Base-by-base conservation (phyloP, 2,888 invertebrate species). In the Netelia virgata region DNA sequence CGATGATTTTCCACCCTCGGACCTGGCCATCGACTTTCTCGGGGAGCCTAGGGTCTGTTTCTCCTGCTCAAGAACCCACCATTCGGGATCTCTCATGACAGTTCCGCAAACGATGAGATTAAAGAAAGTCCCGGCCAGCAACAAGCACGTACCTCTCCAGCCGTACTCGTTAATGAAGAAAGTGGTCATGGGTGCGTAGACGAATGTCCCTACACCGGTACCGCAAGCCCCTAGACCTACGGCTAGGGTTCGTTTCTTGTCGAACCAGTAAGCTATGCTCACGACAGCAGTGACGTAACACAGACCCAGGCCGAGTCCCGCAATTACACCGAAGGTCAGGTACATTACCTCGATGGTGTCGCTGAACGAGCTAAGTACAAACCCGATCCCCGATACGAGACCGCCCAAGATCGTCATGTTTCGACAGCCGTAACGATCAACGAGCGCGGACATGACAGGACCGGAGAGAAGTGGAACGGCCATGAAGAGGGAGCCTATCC, bases 221-320 rank as follows among this genome's bases (percentile, higher is more conserved):
- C 98, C 98, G 89, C 97, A 97, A 0, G 98, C 98, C 1, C 97
- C 97, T 77, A 98, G 94, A 1, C 98, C 97, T 3, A 97, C 97
- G 3, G 98, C 98, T 86, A 98, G 95, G 64, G 97, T 97, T 53
- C 98, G 95, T 91, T 96, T 97, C 93, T 97, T 97, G 90, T 98
- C 98, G 93, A 98, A 98, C 96, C 98, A 98, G 92, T 97, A 98
- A 8, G 98, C 98, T 82, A 98, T 97, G 76, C 97, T 97, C 5
- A 98, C 98, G 5, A 98, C 98, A 6, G 98, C 98, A 1, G 98
- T 97, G 11, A 98, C 98, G 92, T 98, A 98, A 73, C 97, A 97
- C 70, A 97, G 94, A 6, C 98, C 97, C 86, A 98, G 94, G 0
- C 98, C 98, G 82, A 98, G 93, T 0, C 98, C 98, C 70, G 97